Evolutionary conservation across 2,113 vertebrate species (phyloP).

Genomic region (Tetrax tetrax): DNA sequence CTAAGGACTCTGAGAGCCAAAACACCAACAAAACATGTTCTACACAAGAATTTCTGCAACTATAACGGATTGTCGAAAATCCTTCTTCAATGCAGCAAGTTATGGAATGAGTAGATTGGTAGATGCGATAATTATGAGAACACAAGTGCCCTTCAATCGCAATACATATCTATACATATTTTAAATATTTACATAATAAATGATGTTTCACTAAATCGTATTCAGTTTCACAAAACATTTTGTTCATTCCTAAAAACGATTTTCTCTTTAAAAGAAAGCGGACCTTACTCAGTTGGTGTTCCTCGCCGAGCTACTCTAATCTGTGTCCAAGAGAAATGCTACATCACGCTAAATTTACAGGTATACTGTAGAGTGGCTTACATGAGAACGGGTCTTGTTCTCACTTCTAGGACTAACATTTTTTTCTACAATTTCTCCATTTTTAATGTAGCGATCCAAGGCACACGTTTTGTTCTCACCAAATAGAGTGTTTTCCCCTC

Average conservation of each 20-base stretch:
- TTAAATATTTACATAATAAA: not conserved
- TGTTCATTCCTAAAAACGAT: not conserved
- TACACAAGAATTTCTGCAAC: not conserved
- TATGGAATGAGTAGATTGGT: not conserved
- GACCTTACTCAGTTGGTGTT: not conserved
- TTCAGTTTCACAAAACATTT: not conserved
- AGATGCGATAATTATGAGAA: not conserved
- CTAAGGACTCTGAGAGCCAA: not conserved
- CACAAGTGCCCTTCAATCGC: not conserved
- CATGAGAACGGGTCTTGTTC: not conserved
- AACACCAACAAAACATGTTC: not conserved
- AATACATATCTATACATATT: not conserved
- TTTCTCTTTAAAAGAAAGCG: not conserved
- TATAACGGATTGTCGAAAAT: not conserved
- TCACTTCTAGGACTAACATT: not conserved
- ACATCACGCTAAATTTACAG: accelerated
- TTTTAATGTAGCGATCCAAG: not conserved
- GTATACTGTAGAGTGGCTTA: not conserved
- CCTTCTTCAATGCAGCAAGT: not conserved
- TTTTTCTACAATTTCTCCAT: not conserved
- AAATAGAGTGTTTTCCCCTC: not conserved
- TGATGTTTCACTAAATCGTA: not conserved
- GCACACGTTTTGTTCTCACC: not conserved
- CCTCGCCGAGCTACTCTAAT: not conserved
- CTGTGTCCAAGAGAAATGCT: not conserved